phyloP scores from a whole-genome alignment of 2,797 vertebrate genomes.

The Agapornis canus region DNA sequence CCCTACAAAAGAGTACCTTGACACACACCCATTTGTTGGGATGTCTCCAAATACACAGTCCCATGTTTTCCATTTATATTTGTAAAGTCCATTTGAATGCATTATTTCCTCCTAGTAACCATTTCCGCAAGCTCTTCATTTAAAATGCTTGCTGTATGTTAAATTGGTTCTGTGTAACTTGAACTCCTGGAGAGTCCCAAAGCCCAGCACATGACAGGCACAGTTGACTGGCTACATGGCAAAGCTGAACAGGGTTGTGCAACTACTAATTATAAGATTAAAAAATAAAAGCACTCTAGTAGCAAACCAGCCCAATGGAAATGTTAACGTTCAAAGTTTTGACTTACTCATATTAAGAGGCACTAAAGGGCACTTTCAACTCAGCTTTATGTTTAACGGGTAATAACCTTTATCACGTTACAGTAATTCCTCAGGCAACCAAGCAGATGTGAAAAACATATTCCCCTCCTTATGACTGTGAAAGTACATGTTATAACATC shows the following conservation, averaged over 20 bases:
- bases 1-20: neutral
- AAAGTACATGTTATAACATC: neutral
- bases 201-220: neutral
- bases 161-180: neutral
- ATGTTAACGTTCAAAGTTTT: neutral
- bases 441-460: neutral
- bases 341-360: neutral
- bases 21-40: fast-evolving
- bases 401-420: neutral
- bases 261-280: neutral
- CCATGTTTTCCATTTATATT: neutral
- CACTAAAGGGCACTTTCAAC: neutral
- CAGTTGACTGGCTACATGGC: neutral
- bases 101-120: fast-evolving
- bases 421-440: neutral
- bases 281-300: neutral
- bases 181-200: neutral
- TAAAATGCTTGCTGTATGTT: neutral
- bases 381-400: slow-evolving; percentile 5
- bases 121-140: neutral
- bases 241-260: neutral
- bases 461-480: neutral
- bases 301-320: neutral
- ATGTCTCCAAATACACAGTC: neutral
- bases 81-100: neutral